Base-by-base conservation (phyloP, 2,797 vertebrate species). In the Gymnothorax reevesii region DNA sequence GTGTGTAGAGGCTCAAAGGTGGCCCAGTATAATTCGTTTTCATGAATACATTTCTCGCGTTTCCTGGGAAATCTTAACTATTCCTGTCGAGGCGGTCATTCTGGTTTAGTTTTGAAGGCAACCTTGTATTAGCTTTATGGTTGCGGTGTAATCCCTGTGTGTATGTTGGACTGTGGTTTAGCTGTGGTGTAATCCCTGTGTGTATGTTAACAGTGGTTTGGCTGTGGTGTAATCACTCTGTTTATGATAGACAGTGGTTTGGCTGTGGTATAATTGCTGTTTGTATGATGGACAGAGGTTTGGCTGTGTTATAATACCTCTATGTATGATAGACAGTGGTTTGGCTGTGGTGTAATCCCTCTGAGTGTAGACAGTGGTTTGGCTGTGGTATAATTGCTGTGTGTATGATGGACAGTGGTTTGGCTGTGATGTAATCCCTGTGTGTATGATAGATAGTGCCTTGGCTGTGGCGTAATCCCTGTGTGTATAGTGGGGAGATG, bases 331-430 rank as follows among this genome's bases (percentile, higher is more conserved):
- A n/a, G n/a, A n/a, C n/a, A n/a, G n/a, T n/a, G n/a, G n/a, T n/a
- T n/a, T 66, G 62, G 62, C 62, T 66, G n/a, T 66, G 62, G 62
- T n/a, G 7, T 6, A 71, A 57, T 71, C 80, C 85, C 85, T 83
- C 59, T 6, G 79, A 20, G 79, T 12, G n/a, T n/a, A n/a, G n/a
- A n/a, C n/a, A n/a, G n/a, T n/a, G n/a, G n/a, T n/a, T n/a, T n/a
- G 33, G 33, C 2, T 42, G 33, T 42, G 33, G 33, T 42, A 2
- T 42, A 42, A 42, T 42, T 2, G 1, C 33, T 42, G 33, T 42
- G 1, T 42, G 2, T 42, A 42, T 42, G 33, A 42, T 42, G 33
- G 33, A 42, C 33, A 42, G 33, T 42, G 33, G 33, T 42, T 42
- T 66, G 64, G 64, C 64, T 66, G 33, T 66, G 64, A 22, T n/a